Evolutionary conservation across 2,888 invertebrate species (phyloP).

Genomic region (Amphipyra berbera): DNA sequence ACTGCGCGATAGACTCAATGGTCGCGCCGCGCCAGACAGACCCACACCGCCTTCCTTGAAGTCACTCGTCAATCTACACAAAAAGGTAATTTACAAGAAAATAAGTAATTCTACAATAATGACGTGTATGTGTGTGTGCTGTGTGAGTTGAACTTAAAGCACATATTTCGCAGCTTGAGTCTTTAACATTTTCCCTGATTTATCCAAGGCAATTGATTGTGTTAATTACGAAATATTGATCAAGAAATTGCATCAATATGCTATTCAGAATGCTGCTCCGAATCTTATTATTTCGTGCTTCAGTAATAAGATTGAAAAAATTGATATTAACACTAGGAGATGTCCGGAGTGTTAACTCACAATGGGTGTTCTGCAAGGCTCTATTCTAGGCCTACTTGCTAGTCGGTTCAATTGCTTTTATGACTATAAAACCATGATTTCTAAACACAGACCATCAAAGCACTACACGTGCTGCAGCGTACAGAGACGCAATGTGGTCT

Average conservation of each 20-base stretch:
- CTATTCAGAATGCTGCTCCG: background rate
- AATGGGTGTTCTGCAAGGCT: constrained; percentile 12
- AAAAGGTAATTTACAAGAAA: constrained; percentile 91
- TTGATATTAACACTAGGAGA: too few relatives aligned
- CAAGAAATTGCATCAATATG: background rate
- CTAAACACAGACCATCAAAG: constrained; percentile 92
- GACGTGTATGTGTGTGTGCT: too few relatives aligned
- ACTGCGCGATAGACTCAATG: constrained; percentile 92
- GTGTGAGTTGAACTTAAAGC: background rate
- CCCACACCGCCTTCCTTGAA: constrained; percentile 93
- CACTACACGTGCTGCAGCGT: constrained; percentile 96
- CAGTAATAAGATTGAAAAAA: too few relatives aligned
- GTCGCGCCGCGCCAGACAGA: constrained; percentile 89
- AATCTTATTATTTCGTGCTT: background rate
- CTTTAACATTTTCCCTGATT: background rate
- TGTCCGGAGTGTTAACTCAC: too few relatives aligned
- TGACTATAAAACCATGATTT: too few relatives aligned
- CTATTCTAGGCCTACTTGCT: background rate
- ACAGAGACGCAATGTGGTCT: constrained; percentile 98
- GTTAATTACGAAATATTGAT: background rate
- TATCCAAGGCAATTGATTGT: constrained; percentile 1
- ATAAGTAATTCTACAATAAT: background rate
- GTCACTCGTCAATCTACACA: constrained; percentile 96
- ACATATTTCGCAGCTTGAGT: background rate
- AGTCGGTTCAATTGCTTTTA: background rate